Evolutionary conservation across 2,113 vertebrate species (phyloP), one percentile per base, ranked within the genome.

Genomic region (Zosterops hypoxanthus): DNA sequence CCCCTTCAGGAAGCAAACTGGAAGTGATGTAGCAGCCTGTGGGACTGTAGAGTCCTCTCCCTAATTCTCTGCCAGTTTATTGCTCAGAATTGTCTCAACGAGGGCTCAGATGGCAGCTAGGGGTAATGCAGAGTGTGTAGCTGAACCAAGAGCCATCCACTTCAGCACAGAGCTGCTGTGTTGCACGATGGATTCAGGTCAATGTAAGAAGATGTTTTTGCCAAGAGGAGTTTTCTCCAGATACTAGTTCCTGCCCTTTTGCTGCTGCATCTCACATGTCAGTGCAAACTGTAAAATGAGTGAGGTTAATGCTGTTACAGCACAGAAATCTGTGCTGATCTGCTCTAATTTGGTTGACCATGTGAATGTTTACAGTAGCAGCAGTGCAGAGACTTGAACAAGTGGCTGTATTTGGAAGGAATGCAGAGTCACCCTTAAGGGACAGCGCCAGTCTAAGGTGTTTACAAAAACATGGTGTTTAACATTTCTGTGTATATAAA

Each of bases 71-170:
- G 64, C 26, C 31, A 31, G 44, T 64, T 89, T 57, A 25, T 73
- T 77, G 33, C 21, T 73, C 50, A 60, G 25, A 86, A 33, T 49
- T 73, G 49, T 41, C 55, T 77, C 18, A 14, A 2, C 41, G 69
- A 80, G 72, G 53, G 50, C 26, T 72, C 50, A 33, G 21, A 29
- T 53, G 31, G 47, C 49, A 87, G 78, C 60, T 50, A 73, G 52
- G 57, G 66, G 44, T 82, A 64, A 64, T 42, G 44, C 56, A 92
- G 79, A 59, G 64, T 11, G 7, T 36, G 44, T 77, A 47, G 20
- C 44, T 83, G 59, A 50, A 56, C 55, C 50, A 63, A 36, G 44
- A 33, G 47, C 28, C 0, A 0, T 49, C 26, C 0, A 0, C 65
- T 49, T 85, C 70, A 36, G 91, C 55, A 42, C 12, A 49, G n/a